A percentile compares a stretch with the other conserved stretches of the same genome.
Conservation (phyloP, 2,888 invertebrate species). For the Pristionchus maxplancki region DNA sequence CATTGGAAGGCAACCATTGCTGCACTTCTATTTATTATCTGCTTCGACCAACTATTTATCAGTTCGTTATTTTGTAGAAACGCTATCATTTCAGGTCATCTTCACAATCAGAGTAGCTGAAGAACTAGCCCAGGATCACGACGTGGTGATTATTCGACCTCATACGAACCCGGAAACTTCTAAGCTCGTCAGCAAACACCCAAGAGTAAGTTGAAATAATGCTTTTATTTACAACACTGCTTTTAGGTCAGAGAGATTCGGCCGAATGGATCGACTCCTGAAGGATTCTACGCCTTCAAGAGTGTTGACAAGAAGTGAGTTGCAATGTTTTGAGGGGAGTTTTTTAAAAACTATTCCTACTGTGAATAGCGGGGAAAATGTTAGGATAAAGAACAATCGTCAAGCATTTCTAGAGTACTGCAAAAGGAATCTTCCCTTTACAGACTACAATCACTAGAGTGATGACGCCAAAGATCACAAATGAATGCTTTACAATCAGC, state of each 20-base stretch:
- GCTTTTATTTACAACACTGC: background rate
- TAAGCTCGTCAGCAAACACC: slow-evolving; percentile 1
- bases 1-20: too few relatives aligned
- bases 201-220: background rate
- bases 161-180: background rate
- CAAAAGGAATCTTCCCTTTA: too few relatives aligned
- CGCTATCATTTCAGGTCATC: background rate
- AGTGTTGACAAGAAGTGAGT: background rate
- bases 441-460: too few relatives aligned
- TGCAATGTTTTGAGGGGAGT: too few relatives aligned
- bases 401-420: background rate
- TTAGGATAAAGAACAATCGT: too few relatives aligned
- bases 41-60: too few relatives aligned
- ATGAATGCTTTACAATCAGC: too few relatives aligned
- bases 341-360: too few relatives aligned
- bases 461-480: too few relatives aligned
- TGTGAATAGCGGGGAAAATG: background rate
- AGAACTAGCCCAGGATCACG: slow-evolving; percentile 34
- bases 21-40: too few relatives aligned
- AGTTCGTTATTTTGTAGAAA: too few relatives aligned
- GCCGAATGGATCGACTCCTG: background rate
- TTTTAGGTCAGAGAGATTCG: slow-evolving; percentile 38
- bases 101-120: slow-evolving; percentile 44
- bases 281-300: background rate
- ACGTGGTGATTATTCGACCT: slow-evolving; percentile 46